Evolutionary conservation across 1,140 invertebrate genomes (phyloP).

Genomic region (Pollicipes pollicipes): DNA sequence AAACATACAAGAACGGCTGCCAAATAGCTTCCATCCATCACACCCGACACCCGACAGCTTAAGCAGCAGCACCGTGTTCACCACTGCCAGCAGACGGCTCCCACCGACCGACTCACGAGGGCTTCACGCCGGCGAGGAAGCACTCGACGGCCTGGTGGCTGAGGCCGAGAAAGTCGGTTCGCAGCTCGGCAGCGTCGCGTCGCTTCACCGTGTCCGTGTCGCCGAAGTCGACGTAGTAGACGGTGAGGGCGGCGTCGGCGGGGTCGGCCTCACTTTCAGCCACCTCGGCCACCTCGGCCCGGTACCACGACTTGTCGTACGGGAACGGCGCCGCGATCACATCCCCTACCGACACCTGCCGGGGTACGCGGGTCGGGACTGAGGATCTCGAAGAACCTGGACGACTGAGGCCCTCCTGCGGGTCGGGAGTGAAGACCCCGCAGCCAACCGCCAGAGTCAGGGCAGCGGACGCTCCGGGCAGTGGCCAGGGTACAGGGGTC

Average conservation of each 20-base stretch:
- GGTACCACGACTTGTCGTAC: constrained; percentile 55
- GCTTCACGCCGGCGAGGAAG: constrained; percentile 47
- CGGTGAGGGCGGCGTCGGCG: constrained; percentile 35
- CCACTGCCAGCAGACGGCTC: too few species aligned
- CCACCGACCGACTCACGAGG: constrained; percentile 25
- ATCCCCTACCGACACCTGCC: constrained; percentile 42
- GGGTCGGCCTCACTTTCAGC: constrained; percentile 33
- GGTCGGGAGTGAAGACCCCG: too few species aligned
- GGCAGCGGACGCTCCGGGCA: too few species aligned
- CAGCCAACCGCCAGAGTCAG: too few species aligned
- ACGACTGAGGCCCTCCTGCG: too few species aligned
- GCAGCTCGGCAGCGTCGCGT: constrained; percentile 44
- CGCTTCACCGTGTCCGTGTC: constrained; percentile 42
- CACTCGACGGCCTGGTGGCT: constrained; percentile 62
- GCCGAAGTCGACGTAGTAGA: constrained; percentile 66
- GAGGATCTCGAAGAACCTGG: too few species aligned
- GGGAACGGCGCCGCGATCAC: constrained; percentile 57
- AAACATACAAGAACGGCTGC: too few species aligned
- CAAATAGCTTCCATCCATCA: too few species aligned
- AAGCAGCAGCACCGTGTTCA: too few species aligned
- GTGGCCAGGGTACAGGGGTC: too few species aligned
- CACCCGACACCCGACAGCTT: too few species aligned
- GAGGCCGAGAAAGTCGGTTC: constrained; percentile 50
- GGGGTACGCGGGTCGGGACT: constrained; percentile 16
- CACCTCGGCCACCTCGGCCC: constrained; percentile 35